Evolutionary conservation across 2,888 invertebrate genomes (phyloP).

Genomic region (Tinea semifulvella): DNA sequence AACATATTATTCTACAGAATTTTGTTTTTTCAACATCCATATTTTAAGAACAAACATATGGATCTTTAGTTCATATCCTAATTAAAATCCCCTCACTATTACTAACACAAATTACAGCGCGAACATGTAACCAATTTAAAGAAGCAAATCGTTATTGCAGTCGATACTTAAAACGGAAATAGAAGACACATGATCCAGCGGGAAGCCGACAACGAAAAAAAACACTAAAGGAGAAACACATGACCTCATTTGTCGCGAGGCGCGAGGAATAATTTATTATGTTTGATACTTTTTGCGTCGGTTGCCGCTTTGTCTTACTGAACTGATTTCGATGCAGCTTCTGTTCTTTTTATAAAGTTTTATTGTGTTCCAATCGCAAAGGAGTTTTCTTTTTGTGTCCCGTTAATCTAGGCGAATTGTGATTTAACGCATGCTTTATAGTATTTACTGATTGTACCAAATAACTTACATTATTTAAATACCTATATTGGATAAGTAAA

Average conservation of each 20-base stretch:
- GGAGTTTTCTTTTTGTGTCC: slow-evolving; percentile 9
- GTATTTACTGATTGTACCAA: slow-evolving; percentile 6
- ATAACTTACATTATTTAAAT: too few relatives aligned
- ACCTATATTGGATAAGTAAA: too few relatives aligned
- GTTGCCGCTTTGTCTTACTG: slow-evolving; percentile 43
- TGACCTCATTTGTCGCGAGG: slow-evolving; percentile 64
- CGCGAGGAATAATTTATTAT: slow-evolving; percentile 60
- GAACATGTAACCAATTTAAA: slow-evolving; percentile 60
- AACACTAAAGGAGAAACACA: slow-evolving; percentile 62
- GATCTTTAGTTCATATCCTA: slow-evolving; percentile 7
- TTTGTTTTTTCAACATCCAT: not conserved
- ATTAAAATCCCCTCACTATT: slow-evolving; percentile 29
- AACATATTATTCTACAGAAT: too few relatives aligned
- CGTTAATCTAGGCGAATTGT: slow-evolving; percentile 6
- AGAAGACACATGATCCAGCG: slow-evolving; percentile 65
- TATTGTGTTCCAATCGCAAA: slow-evolving; percentile 13
- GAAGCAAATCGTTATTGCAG: slow-evolving; percentile 51
- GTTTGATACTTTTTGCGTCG: slow-evolving; percentile 54
- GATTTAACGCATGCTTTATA: slow-evolving; percentile 9
- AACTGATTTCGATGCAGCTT: slow-evolving; percentile 45
- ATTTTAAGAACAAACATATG: slow-evolving; percentile 2
- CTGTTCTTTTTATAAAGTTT: slow-evolving; percentile 27
- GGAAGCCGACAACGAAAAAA: slow-evolving; percentile 49
- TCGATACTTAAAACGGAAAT: slow-evolving; percentile 61
- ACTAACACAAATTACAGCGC: slow-evolving; percentile 61